Percentiles rank a stretch among this genome's conserved stretches.
Evolutionary conservation across 1,140 invertebrate genomes (phyloP).

Genomic region (Temnothorax nylanderi): DNA sequence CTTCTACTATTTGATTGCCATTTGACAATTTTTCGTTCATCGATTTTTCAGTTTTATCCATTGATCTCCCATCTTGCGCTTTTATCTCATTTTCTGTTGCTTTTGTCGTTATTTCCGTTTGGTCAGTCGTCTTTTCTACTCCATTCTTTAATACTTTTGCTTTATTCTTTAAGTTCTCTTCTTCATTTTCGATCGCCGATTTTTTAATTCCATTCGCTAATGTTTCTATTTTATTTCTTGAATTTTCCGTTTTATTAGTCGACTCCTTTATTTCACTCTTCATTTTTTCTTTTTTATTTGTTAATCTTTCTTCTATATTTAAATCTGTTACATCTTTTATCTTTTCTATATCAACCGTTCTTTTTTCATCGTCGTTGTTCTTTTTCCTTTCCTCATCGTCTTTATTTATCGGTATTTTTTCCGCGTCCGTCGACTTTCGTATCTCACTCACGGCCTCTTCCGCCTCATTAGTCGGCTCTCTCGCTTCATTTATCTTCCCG

Average conservation of each 20-base stretch:
- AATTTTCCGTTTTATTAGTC: background rate
- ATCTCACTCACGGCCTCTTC: background rate
- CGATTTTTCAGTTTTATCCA: background rate
- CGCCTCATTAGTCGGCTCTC: background rate
- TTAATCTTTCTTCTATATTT: background rate
- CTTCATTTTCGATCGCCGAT: background rate
- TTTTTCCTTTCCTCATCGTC: background rate
- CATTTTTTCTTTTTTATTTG: background rate
- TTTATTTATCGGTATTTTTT: conserved; percentile 1
- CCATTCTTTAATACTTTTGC: background rate
- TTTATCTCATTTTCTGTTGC: background rate
- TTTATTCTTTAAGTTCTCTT: background rate
- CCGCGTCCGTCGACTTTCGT: background rate
- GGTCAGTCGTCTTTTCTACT: background rate
- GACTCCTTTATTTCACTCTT: background rate
- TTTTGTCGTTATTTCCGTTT: background rate
- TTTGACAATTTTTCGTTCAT: background rate
- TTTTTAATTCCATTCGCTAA: background rate
- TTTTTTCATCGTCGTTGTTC: background rate
- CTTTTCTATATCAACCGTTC: background rate
- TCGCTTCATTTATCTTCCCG: conserved; percentile 20
- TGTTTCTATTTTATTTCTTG: background rate
- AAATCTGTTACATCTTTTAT: background rate
- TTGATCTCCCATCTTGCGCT: background rate
- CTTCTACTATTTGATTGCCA: background rate